Evolutionary conservation across 2,888 invertebrate species (phyloP).

Genomic region (Xiphydria camelus): DNA sequence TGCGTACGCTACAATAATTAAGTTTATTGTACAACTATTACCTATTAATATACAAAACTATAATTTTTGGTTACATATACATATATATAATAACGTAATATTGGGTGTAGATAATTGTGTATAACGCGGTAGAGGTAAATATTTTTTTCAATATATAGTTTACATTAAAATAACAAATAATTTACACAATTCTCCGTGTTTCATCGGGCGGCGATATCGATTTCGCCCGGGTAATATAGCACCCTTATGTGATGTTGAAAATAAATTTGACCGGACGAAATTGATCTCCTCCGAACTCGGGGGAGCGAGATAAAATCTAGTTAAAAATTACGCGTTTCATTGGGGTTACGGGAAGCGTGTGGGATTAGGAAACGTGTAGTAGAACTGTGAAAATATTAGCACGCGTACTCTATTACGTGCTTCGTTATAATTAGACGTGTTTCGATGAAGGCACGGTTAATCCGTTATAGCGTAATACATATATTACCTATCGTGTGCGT

Average conservation of each 20-base stretch:
- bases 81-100: slow-evolving; percentile 38
- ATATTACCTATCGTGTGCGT: slow-evolving; percentile 2
- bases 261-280: slow-evolving; percentile 30
- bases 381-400: slow-evolving; percentile 7
- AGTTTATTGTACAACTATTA: slow-evolving; percentile 51
- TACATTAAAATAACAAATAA: slow-evolving; percentile 48
- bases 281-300: slow-evolving; percentile 17
- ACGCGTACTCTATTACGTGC: not conserved
- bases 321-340: not conserved
- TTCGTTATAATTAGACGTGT: not conserved
- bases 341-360: not conserved
- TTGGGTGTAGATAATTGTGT: slow-evolving; percentile 31
- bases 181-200: slow-evolving; percentile 39
- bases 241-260: slow-evolving; percentile 39
- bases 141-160: slow-evolving; percentile 26
- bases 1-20: slow-evolving; percentile 38
- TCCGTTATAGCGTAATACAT: not conserved
- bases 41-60: slow-evolving; percentile 57
- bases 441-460: slow-evolving; percentile 3
- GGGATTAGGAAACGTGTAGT: not conserved
- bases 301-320: not conserved
- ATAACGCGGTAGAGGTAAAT: slow-evolving; percentile 44
- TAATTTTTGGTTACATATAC: slow-evolving; percentile 54
- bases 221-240: slow-evolving; percentile 37
- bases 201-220: slow-evolving; percentile 23